Evolutionary conservation across 2,113 vertebrate genomes (phyloP), one percentile per base, ranked within the genome.

Genomic region (Oncorhynchus mykiss): DNA sequence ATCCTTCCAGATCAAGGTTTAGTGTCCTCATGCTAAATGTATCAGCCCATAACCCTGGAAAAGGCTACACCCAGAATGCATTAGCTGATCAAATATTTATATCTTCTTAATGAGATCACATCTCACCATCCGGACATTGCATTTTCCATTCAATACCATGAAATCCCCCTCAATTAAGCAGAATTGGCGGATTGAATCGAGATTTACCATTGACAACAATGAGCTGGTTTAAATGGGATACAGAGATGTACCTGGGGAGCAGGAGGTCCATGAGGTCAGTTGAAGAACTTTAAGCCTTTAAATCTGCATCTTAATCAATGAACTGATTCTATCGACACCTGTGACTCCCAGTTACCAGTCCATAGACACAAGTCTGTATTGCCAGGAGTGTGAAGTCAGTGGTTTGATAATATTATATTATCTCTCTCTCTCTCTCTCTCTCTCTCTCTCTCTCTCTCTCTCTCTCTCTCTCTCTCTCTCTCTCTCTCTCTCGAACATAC

Each of bases 171-270:
- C 74, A 82, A 73, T 87, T 77, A 80, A 80, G 62, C 9, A 12
- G 1, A 67, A 84, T 74, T 74, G 82, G 68, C 74, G 39, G 4
- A 70, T 67, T 49, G 9, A 75, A 84, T 91, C 89, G 82, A 87
- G 88, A 82, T 73, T 71, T 45, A 60, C 66, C 78, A 87, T 86
- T 79, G 84, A 82, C 48, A n/a, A 39, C 18, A 39, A 68, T 34
- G 31, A 18, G 29, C 20, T 31, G 16, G 29, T 68, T 29, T 20
- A 34, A 34, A 14, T 24, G 22, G 29, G 31, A 31, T 68, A 18
- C 18, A 67, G 67, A 18, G 67, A 39, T 5, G 67, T 20, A 68
- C 31, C 67, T 8, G 4, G 71, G 16, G 71, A 31, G 71, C 8
- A 16, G 27, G 71, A 54, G 74, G 67, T 34, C 9, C 69, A 57